A percentile compares a stretch with the other conserved stretches of the same genome.
These are phyloP conservation scores for Balanococcus diminutus DNA, from an alignment of 2,888 invertebrate genomes.

Conservation along the genomic window DNA sequence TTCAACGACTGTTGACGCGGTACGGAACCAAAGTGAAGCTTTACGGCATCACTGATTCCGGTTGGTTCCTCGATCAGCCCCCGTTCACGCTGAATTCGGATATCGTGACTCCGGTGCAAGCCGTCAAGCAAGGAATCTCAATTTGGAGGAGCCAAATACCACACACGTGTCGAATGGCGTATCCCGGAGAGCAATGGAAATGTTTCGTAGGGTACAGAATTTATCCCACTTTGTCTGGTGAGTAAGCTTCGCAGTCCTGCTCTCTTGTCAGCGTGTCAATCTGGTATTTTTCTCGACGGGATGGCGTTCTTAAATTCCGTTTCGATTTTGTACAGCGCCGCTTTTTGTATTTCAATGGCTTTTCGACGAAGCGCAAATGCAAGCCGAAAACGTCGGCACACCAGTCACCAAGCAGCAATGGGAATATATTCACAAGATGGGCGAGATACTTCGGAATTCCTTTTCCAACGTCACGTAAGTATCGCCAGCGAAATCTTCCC, in stretches of 20 bases:
- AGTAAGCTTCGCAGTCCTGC: background rate
- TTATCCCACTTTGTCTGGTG: conserved; percentile 83
- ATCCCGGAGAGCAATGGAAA: conserved; percentile 80
- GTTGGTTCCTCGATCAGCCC: conserved; percentile 91
- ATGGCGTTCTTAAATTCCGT: background rate
- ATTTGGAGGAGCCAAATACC: conserved; percentile 83
- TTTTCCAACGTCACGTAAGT: conserved; percentile 78
- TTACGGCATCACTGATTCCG: conserved; percentile 84
- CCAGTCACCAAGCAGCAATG: conserved; percentile 89
- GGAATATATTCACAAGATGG: conserved; percentile 91
- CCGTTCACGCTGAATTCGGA: conserved; percentile 69
- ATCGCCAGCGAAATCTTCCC: background rate
- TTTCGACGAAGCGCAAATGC: conserved; percentile 93
- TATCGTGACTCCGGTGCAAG: conserved; percentile 68
- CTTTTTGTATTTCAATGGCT: conserved; percentile 94
- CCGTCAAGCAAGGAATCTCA: conserved; percentile 76
- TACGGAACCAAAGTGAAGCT: conserved; percentile 72
- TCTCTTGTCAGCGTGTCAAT: no score
- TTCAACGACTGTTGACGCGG: conserved; percentile 73
- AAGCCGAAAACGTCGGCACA: conserved; percentile 87
- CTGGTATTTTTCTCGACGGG: no score
- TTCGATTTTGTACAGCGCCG: conserved; percentile 68
- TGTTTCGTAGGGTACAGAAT: conserved; percentile 91
- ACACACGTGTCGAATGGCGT: conserved; percentile 72
- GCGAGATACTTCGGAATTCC: conserved; percentile 80